Conservation (phyloP, 1,140 invertebrate species). For the Frieseomelitta varia region DNA sequence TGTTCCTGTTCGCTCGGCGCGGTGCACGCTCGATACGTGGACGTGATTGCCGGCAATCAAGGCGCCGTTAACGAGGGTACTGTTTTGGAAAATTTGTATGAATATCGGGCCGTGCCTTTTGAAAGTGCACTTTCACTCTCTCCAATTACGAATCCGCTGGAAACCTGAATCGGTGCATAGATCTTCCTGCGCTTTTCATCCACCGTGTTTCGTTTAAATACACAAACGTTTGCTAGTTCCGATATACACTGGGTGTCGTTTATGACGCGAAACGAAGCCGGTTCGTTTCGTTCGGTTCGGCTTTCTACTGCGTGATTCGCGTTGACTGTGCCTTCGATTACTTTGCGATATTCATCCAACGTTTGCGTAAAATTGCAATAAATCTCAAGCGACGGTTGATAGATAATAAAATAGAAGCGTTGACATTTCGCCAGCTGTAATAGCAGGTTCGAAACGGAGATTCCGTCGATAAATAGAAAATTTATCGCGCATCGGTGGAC, state of each 20-base stretch:
- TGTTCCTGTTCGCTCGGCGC: constrained; percentile 16
- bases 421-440: too few species aligned
- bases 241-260: constrained; percentile 36
- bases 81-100: constrained; percentile 62
- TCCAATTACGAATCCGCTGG: constrained; percentile 65
- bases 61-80: constrained; percentile 53
- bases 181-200: constrained; percentile 60
- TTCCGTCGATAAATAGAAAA: too few species aligned
- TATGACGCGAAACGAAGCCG: not conserved
- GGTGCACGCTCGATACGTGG: constrained; percentile 22
- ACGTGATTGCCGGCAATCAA: constrained; percentile 47
- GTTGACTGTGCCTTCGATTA: too few species aligned
- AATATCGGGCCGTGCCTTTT: constrained; percentile 54
- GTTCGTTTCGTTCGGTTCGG: not conserved
- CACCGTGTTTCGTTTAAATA: constrained; percentile 50
- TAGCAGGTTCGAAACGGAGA: too few species aligned
- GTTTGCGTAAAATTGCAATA: too few species aligned
- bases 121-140: constrained; percentile 65
- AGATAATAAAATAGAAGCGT: not conserved
- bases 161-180: constrained; percentile 50
- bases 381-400: not conserved
- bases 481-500: too few species aligned
- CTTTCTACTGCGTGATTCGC: not conserved
- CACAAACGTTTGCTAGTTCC: constrained; percentile 38
- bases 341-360: not conserved